phyloP scores from a whole-genome alignment of 2,797 vertebrate genomes.

The Poeciliopsis presidionis region DNA sequence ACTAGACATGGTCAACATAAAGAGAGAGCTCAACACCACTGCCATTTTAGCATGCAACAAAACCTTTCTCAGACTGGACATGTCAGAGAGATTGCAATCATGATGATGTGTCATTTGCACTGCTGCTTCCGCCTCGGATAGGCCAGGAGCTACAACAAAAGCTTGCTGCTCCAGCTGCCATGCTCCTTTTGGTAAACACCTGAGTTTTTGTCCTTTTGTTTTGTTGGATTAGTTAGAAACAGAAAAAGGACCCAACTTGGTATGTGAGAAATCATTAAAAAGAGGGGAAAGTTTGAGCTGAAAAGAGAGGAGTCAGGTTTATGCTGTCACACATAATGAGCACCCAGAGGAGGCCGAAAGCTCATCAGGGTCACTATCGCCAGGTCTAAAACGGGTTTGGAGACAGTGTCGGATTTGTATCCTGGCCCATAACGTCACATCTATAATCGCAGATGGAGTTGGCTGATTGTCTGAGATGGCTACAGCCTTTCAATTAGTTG shows the following conservation, averaged over 20 bases:
- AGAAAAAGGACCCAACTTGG: constrained; percentile 2
- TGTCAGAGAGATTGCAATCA: constrained; percentile 47
- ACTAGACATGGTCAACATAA: constrained; percentile 45
- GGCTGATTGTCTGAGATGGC: constrained; percentile 35
- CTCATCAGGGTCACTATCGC: constrained; percentile 43
- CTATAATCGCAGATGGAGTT: constrained; percentile 48
- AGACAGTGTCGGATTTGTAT: constrained; percentile 36
- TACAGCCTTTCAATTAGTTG: constrained; percentile 47
- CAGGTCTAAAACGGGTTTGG: constrained; percentile 41
- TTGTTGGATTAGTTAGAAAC: constrained; percentile 25
- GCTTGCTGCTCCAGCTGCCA: constrained; percentile 21
- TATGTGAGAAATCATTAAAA: constrained; percentile 45
- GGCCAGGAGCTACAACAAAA: constrained; percentile 10
- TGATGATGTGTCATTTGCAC: constrained; percentile 48
- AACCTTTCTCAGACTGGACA: constrained; percentile 32
- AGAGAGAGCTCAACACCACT: constrained; percentile 17
- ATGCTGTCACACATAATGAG: constrained; percentile 64
- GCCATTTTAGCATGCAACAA: constrained; percentile 40
- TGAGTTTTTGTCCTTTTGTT: constrained; percentile 7
- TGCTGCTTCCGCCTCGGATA: constrained; percentile 24
- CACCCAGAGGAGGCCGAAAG: constrained; percentile 48
- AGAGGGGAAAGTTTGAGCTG: constrained; percentile 30
- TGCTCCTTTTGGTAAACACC: constrained; percentile 19
- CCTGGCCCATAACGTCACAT: constrained; percentile 46
- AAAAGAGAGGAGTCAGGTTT: constrained; percentile 30